Conservation (phyloP, 2,113 vertebrate genomes). For the Martes martes region DNA sequence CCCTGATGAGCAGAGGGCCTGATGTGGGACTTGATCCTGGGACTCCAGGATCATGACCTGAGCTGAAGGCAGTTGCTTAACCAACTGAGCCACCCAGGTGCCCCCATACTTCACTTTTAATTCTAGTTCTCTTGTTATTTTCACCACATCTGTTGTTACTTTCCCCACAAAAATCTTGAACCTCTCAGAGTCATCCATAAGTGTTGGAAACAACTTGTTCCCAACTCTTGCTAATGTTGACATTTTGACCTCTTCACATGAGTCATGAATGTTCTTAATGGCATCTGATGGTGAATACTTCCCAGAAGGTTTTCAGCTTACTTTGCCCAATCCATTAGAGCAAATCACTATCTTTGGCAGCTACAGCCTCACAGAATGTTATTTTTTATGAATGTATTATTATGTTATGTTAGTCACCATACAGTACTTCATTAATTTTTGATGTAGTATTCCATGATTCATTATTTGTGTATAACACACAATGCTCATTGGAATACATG, state of each 20-base stretch:
- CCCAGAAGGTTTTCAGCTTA: not conserved
- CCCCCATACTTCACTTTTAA: not conserved
- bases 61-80: too few species aligned
- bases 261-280: not conserved
- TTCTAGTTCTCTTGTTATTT: not conserved
- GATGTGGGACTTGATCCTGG: too few species aligned
- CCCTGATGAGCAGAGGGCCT: too few species aligned
- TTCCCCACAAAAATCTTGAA: not conserved
- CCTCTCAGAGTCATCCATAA: not conserved
- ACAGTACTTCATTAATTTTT: too few species aligned
- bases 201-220: not conserved
- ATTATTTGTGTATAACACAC: too few species aligned
- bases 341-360: not conserved
- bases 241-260: not conserved
- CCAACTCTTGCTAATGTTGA: not conserved
- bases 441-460: too few species aligned
- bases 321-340: not conserved
- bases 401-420: too few species aligned
- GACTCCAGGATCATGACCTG: too few species aligned
- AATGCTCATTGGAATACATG: too few species aligned
- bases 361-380: not conserved
- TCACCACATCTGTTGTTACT: not conserved
- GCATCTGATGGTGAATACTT: not conserved
- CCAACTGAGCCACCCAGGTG: too few species aligned
- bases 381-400: too few species aligned